Base-by-base conservation (phyloP, 2,797 vertebrate genomes). In the Natrix natrix region DNA sequence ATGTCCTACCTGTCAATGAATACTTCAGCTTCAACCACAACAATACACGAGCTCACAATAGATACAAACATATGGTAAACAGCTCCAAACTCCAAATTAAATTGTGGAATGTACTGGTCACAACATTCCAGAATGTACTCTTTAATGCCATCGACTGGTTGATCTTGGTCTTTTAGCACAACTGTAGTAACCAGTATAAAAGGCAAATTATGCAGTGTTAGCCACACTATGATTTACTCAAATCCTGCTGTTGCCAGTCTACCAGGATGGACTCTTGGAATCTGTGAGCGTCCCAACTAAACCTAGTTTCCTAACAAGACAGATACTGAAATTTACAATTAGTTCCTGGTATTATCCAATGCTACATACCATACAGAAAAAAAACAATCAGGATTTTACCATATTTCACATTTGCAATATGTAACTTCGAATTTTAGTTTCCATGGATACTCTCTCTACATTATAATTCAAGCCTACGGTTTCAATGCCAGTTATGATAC, bases 391-490 rank as follows among this genome's bases (percentile, higher is more conserved):
- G 24, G 1, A 66, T 66, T 90, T 22, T 28, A 20, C 48, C 43
- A 43, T 37, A 60, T 55, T 91, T 88, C 6, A 54, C n/a, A 63
- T 91, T 61, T 93, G 87, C 10, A 10, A 16, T 14, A 60, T 78
- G 8, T 12, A 48, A 83, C 32, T 92, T 66, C 6, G 59, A 69
- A 87, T 74, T 74, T 91, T 54, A 24, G 83, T 90, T 93, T 90
- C 92, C 83, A 87, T 93, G 92, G 89, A 91, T 93, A 93, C 91
- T 93, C 74, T 93, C 43, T 93, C 48, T 57, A 95, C 89, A 32
- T 92, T 92, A 95, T 57, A 92, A 87, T 78, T 88, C 43, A 55
- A 86, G 32, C 54, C 61, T 89, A 92, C 20, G 60, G 95, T 95
- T 55, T 32, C 28, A 66, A 37, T 87, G 83, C 28, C 43, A 94